These are phyloP conservation scores for Melikaiella ostensackeni DNA, from an alignment of 2,888 invertebrate species.

Conservation along the genomic window DNA sequence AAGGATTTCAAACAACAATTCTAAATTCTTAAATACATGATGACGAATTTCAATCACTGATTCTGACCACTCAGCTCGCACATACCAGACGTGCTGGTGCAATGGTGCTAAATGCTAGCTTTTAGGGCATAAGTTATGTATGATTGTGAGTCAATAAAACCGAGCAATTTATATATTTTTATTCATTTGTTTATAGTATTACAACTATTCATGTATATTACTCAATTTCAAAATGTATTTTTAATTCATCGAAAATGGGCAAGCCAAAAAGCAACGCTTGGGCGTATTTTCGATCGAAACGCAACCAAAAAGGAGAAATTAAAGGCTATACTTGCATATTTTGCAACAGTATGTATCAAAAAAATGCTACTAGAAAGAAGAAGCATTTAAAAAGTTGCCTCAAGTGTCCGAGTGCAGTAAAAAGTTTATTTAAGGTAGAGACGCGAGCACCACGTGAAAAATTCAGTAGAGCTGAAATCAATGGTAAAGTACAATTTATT, in stretches of 20 bases:
- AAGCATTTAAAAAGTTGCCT: conserved; percentile 7
- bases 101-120: not conserved
- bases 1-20: too few relatives aligned
- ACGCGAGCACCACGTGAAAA: not conserved
- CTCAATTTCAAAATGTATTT: too few relatives aligned
- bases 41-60: too few relatives aligned
- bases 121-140: not conserved
- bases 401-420: not conserved
- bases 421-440: not conserved
- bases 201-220: too few relatives aligned
- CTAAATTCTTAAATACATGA: too few relatives aligned
- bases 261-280: conserved; percentile 7
- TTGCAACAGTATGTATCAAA: not conserved
- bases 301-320: not conserved
- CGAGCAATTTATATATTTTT: not conserved
- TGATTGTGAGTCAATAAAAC: not conserved
- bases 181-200: too few relatives aligned
- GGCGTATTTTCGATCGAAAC: not conserved
- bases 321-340: conserved; percentile 13
- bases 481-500: not conserved
- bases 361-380: conserved; percentile 15
- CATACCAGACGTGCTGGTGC: too few relatives aligned
- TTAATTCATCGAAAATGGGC: not conserved
- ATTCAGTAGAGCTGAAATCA: not conserved
- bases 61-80: too few relatives aligned